Evolutionary conservation across 1,140 invertebrate genomes (phyloP).

Genomic region (Solenopsis fugax): DNA sequence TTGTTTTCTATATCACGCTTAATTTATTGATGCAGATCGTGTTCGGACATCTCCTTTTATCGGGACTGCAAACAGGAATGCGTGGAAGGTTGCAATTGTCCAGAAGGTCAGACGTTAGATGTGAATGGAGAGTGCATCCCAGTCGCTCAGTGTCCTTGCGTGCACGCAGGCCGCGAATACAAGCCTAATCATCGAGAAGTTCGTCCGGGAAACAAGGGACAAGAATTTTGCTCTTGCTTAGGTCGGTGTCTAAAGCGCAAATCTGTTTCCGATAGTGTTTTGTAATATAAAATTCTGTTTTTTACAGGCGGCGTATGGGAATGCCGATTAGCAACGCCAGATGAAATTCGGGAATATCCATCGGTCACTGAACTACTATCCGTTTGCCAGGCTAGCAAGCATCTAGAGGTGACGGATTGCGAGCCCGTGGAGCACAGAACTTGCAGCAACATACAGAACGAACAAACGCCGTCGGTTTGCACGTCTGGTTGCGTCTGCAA

Average conservation of each 20-base stretch:
- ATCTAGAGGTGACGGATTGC: slow-evolving; percentile 93
- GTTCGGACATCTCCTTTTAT: slow-evolving; percentile 77
- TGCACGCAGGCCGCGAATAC: slow-evolving; percentile 91
- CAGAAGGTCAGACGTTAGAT: slow-evolving; percentile 91
- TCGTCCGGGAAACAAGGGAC: slow-evolving; percentile 88
- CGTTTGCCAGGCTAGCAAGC: slow-evolving; percentile 88
- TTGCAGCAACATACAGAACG: slow-evolving; percentile 89
- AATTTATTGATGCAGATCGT: slow-evolving; percentile 71
- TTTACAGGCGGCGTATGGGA: slow-evolving; percentile 88
- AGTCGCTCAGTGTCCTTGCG: slow-evolving; percentile 92
- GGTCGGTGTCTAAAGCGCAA: slow-evolving; percentile 79
- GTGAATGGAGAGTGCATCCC: slow-evolving; percentile 92
- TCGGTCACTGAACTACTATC: slow-evolving; percentile 88
- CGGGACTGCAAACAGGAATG: slow-evolving; percentile 89
- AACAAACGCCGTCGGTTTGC: slow-evolving; percentile 88
- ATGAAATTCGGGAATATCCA: slow-evolving; percentile 89
- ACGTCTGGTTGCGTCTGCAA: slow-evolving; percentile 93
- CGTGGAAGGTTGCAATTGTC: slow-evolving; percentile 96
- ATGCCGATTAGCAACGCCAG: slow-evolving; percentile 89
- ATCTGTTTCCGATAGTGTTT: neutral
- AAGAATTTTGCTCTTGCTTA: slow-evolving; percentile 91
- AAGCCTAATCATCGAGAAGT: slow-evolving; percentile 92
- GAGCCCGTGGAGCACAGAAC: slow-evolving; percentile 91
- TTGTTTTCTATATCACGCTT: neutral
- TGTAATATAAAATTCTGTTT: neutral